A percentile compares a stretch with the other conserved stretches of the same genome.
These are phyloP conservation scores for Harlomillsia oculata DNA, from an alignment of 1,140 invertebrate genomes.

Conservation along the genomic window DNA sequence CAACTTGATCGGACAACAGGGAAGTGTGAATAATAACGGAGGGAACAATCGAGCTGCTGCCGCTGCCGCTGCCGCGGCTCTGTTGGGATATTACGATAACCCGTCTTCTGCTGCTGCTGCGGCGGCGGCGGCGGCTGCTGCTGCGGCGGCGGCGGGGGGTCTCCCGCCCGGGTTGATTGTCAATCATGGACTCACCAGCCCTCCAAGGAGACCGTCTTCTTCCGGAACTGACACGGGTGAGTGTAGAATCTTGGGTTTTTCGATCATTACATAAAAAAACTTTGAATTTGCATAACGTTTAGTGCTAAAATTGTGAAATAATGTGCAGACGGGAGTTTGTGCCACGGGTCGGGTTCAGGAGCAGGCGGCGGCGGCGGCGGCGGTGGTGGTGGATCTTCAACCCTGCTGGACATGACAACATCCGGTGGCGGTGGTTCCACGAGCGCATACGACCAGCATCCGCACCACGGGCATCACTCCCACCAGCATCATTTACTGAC, in stretches of 20 bases:
- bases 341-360: background rate
- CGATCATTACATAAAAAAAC: background rate
- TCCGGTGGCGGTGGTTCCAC: background rate
- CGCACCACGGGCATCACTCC: constrained; percentile 12
- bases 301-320: background rate
- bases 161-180: background rate
- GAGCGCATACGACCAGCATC: background rate
- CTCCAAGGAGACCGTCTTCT: constrained; percentile 9
- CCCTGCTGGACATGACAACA: constrained; percentile 31
- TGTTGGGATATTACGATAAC: too few species aligned
- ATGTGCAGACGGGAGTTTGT: constrained; percentile 1
- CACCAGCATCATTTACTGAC: constrained; percentile 11
- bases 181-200: constrained; percentile 21
- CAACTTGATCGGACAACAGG: too few species aligned
- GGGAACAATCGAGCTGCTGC: too few species aligned
- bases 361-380: constrained; percentile 6
- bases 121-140: constrained; percentile 3
- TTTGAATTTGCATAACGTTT: background rate
- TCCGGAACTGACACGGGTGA: constrained; percentile 21
- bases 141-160: background rate
- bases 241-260: background rate
- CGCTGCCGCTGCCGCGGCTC: too few species aligned
- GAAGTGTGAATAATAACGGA: too few species aligned
- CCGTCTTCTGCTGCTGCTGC: constrained; percentile 13
- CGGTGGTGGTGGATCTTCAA: constrained; percentile 11